phyloP scores from a whole-genome alignment of 2,113 vertebrate species.

The Pachypanchax playfairii region DNA sequence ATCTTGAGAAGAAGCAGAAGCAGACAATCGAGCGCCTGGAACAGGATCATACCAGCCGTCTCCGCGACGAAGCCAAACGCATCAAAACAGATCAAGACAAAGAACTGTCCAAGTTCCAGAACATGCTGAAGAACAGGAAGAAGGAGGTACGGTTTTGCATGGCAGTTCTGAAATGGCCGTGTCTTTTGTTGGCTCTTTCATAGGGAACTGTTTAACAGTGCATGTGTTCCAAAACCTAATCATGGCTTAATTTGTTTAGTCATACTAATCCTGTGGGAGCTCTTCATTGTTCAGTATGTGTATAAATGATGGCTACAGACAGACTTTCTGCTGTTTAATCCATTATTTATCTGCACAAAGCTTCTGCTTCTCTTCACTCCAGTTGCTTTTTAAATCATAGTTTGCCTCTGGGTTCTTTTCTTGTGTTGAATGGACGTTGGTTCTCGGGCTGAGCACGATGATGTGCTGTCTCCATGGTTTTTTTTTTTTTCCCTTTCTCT shows the following conservation, averaged over 20 bases:
- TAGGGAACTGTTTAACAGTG: constrained; percentile 23
- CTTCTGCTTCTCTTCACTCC: constrained; percentile 19
- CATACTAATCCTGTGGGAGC: constrained; percentile 30
- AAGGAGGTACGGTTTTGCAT: constrained; percentile 99
- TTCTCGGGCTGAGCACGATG: neutral
- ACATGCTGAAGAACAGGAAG: constrained; percentile 93
- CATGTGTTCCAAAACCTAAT: constrained; percentile 30
- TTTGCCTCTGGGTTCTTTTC: constrained; percentile 32
- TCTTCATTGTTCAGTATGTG: constrained; percentile 13
- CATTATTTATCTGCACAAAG: constrained; percentile 55
- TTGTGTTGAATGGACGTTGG: constrained; percentile 19
- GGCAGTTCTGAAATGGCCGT: constrained; percentile 19
- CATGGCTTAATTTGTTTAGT: constrained; percentile 24
- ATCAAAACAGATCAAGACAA: constrained; percentile 98
- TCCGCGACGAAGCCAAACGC: constrained; percentile 94
- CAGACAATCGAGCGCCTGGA: constrained; percentile 97
- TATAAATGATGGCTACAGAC: constrained; percentile 22
- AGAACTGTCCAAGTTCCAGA: constrained; percentile 97
- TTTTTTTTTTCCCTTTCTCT: too few species aligned
- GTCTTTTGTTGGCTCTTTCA: constrained; percentile 2
- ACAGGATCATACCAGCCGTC: constrained; percentile 94
- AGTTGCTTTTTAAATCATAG: constrained; percentile 30
- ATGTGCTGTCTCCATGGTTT: constrained; percentile 2
- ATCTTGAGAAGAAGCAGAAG: constrained; percentile 97
- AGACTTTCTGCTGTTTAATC: constrained; percentile 35